phyloP scores from a whole-genome alignment of 1,140 invertebrate species.

The Drosophila erecta region DNA sequence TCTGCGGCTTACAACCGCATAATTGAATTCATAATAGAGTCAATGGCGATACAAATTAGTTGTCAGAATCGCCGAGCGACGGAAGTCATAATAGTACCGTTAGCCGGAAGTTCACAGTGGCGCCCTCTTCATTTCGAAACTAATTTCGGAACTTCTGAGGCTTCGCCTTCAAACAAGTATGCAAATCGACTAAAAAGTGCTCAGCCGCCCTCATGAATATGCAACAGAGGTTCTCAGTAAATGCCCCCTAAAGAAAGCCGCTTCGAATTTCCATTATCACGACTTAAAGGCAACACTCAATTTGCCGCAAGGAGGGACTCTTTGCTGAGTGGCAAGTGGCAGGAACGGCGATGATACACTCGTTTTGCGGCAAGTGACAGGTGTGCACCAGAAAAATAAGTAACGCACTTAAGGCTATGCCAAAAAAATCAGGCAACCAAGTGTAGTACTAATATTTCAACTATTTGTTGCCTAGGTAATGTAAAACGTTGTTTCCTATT shows the following conservation, averaged over 20 bases:
- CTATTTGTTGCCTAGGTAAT: too few relatives aligned
- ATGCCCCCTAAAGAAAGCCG: slow-evolving; percentile 7
- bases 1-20: slow-evolving; percentile 45
- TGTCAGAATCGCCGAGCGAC: slow-evolving; percentile 11
- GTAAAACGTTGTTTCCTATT: too few relatives aligned
- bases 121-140: slow-evolving; percentile 32
- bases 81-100: slow-evolving; percentile 35
- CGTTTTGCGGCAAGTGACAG: slow-evolving; percentile 3
- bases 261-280: slow-evolving; percentile 10
- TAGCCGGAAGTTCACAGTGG: slow-evolving; percentile 24
- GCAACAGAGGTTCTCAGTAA: slow-evolving; percentile 49
- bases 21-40: slow-evolving; percentile 66
- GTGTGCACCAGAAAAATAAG: slow-evolving; percentile 4
- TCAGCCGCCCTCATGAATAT: slow-evolving; percentile 49
- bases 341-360: slow-evolving; percentile 16
- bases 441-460: too few relatives aligned
- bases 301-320: slow-evolving; percentile 27
- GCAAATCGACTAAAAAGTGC: slow-evolving; percentile 47
- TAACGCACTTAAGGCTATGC: not conserved
- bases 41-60: slow-evolving; percentile 59
- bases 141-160: slow-evolving; percentile 27
- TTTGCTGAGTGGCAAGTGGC: slow-evolving; percentile 25
- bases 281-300: slow-evolving; percentile 6
- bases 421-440: too few relatives aligned
- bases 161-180: slow-evolving; percentile 37